Conservation (phyloP, 2,113 vertebrate genomes). For the Tautogolabrus adspersus region DNA sequence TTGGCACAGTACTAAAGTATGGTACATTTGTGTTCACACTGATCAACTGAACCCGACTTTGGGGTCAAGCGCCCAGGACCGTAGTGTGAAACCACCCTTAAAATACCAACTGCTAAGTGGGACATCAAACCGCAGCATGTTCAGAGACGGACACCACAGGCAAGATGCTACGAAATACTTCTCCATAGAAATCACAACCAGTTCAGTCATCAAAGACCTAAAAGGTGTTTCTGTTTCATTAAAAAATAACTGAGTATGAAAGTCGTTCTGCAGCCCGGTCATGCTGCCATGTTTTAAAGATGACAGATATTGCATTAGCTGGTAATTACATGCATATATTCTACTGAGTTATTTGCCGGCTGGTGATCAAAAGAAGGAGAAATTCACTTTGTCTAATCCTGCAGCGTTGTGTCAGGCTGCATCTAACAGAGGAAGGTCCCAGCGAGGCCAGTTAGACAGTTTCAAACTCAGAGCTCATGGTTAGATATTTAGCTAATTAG, state of each 20-base stretch:
- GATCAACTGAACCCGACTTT: no score
- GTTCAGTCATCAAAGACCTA: not conserved
- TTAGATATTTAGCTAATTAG: constrained; percentile 35
- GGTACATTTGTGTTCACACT: no score
- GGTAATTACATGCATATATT: constrained; percentile 11
- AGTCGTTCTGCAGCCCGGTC: not conserved
- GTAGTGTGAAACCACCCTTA: not conserved
- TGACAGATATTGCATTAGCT: constrained; percentile 19
- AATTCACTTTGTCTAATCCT: constrained; percentile 32
- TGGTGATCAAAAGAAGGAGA: constrained; percentile 43
- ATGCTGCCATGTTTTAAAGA: not conserved
- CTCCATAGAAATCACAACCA: not conserved
- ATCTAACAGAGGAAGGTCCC: not conserved
- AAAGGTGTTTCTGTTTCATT: not conserved
- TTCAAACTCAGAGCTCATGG: constrained; percentile 1
- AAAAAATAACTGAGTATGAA: not conserved
- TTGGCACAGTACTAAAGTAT: no score
- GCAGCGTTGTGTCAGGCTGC: constrained; percentile 8
- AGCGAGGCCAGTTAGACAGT: constrained; percentile 20
- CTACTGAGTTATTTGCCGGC: constrained; percentile 4
- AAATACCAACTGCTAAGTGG: not conserved
- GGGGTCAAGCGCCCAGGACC: no score
- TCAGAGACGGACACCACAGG: not conserved
- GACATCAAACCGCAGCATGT: not conserved
- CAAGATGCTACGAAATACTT: not conserved